Base-by-base conservation (phyloP, 2,888 invertebrate species). In the Drosophila ustulata region DNA sequence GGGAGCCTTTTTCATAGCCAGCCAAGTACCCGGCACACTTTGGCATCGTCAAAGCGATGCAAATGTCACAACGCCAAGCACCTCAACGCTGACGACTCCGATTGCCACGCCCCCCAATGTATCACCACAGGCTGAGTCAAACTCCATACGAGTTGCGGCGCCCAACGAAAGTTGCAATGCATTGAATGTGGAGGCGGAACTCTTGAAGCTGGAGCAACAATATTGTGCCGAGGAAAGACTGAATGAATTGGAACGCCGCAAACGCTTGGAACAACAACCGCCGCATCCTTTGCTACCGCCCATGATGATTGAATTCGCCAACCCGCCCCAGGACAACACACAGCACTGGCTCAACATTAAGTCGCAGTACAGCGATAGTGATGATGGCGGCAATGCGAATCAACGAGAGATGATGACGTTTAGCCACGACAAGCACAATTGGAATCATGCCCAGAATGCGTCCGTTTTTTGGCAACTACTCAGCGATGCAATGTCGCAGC, bases 21-120 rank as follows among this genome's bases (percentile, higher is more conserved):
- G 93, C 73, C 93, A 93, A 76, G 90, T 94, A 71, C 93, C 94
- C 4, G 93, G 94, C 41, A 93, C 93, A 47, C 90, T 91, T 53
- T 88, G 93, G 78, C 83, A 90, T 68, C 88, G 88, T 7, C 75
- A 67, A 37, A 4, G 66, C 3, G 32, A 58, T 2, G 55, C 61
- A 18, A 61, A 37, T 46, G 30, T 50, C 47, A 43, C 58, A 37
- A 41, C 52, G 30, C 18, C 65, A n/a, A 59, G 46, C 49, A 37
- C 69, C 32, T 52, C 55, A 34, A 26, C 68, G 7, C 18, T 18
- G 18, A 30, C 51, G 7, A 47, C 71, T 30, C 70, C 75, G 25
- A 70, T 71, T 45, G 34, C 34, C 4, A 46, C 64, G 37, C 25
- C 69, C 11, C 23, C 67, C 11, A 71, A 68, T 64, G 53, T n/a